Percentiles rank a stretch among this genome's conserved stretches.
Evolutionary conservation across 2,888 invertebrate genomes (phyloP).

Genomic region (Microctonus brassicae): DNA sequence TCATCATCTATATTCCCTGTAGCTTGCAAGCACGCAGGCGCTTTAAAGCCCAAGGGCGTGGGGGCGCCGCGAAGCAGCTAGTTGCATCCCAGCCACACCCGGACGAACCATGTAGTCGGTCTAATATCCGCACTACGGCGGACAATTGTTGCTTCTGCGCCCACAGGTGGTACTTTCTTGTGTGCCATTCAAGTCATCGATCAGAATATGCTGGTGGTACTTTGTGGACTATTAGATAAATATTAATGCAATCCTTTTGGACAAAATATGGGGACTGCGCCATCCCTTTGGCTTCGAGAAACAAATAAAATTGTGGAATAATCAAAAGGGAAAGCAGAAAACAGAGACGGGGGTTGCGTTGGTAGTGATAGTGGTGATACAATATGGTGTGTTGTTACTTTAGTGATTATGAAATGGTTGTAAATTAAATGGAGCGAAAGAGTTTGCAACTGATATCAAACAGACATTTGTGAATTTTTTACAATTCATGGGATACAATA

Average conservation of each 20-base stretch:
- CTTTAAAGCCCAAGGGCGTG: slow-evolving; percentile 40
- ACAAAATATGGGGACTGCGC: background rate
- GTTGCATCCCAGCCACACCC: slow-evolving; percentile 69
- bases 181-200: slow-evolving; percentile 45
- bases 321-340: no score
- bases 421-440: background rate
- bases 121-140: slow-evolving; percentile 68
- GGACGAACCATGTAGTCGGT: slow-evolving; percentile 69
- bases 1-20: background rate
- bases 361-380: background rate
- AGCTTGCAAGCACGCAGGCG: slow-evolving; percentile 45
- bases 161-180: slow-evolving; percentile 68
- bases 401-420: no score
- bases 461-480: background rate
- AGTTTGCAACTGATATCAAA: background rate
- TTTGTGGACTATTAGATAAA: background rate
- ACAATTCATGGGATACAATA: background rate
- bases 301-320: background rate
- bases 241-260: background rate
- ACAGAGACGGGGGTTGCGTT: background rate
- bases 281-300: background rate
- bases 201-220: background rate
- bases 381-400: background rate
- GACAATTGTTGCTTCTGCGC: slow-evolving; percentile 70
- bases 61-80: slow-evolving; percentile 50